Percentiles rank a stretch among this genome's conserved stretches.
Evolutionary conservation across 1,140 invertebrate genomes (phyloP).

Genomic region (Maconellicoccus hirsutus): DNA sequence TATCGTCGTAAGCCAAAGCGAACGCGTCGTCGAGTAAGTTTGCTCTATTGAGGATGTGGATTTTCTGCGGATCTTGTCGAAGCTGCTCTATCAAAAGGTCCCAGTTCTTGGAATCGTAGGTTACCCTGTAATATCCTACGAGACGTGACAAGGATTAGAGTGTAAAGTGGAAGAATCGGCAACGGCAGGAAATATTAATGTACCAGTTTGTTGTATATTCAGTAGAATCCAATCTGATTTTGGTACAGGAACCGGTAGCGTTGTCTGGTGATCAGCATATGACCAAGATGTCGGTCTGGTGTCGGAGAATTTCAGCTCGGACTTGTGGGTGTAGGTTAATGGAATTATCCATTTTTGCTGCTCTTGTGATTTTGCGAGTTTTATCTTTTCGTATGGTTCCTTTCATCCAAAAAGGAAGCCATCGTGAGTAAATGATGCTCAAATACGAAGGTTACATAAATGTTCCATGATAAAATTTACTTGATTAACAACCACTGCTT

Average conservation of each 20-base stretch:
- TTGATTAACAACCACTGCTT: neutral
- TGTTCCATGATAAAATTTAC: neutral
- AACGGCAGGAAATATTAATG: neutral
- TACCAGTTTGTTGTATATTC: slow-evolving; percentile 61
- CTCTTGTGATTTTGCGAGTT: neutral
- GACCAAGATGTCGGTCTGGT: neutral
- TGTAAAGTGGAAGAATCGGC: too few species aligned
- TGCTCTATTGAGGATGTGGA: slow-evolving; percentile 61
- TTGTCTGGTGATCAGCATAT: slow-evolving; percentile 31
- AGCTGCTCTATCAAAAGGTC: slow-evolving; percentile 38
- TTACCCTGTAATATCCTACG: slow-evolving; percentile 51
- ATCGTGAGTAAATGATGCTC: too few species aligned
- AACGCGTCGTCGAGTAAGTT: slow-evolving; percentile 80
- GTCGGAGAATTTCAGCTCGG: neutral
- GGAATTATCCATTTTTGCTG: slow-evolving; percentile 12
- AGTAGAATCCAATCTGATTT: slow-evolving; percentile 58
- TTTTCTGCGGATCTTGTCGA: slow-evolving; percentile 34
- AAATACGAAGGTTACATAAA: too few species aligned
- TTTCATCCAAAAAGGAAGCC: neutral
- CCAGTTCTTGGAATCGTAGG: slow-evolving; percentile 61
- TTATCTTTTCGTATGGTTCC: neutral
- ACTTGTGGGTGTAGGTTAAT: neutral
- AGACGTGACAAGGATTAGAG: neutral
- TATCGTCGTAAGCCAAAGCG: slow-evolving; percentile 60
- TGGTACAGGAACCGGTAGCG: slow-evolving; percentile 30